phyloP scores from a whole-genome alignment of 1,140 invertebrate species.

The Drosophila sechellia region DNA sequence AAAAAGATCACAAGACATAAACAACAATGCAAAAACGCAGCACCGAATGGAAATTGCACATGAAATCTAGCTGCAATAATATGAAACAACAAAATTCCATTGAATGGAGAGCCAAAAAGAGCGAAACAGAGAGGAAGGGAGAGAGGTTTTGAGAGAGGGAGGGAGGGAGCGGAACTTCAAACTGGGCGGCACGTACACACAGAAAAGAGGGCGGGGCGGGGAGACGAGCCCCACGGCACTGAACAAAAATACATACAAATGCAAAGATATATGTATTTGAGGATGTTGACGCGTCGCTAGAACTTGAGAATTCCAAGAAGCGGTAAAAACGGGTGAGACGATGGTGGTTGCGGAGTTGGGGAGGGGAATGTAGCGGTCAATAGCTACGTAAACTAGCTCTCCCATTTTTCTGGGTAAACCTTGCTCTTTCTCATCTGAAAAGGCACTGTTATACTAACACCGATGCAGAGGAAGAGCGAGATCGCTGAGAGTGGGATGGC shows the following conservation, averaged over 20 bases:
- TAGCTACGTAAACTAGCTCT: conserved; percentile 38
- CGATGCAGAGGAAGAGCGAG: not conserved
- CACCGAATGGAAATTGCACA: conserved; percentile 12
- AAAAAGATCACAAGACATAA: conserved; percentile 6
- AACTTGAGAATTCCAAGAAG: conserved; percentile 32
- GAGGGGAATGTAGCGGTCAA: conserved; percentile 5
- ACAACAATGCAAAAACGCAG: conserved; percentile 2
- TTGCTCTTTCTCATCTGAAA: conserved; percentile 20
- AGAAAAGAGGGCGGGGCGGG: conserved; percentile 16
- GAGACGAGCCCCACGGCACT: conserved; percentile 70
- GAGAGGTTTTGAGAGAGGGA: not conserved
- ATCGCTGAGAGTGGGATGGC: conserved; percentile 4
- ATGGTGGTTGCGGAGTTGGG: not conserved
- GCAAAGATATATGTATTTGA: conserved; percentile 7
- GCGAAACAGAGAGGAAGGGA: not conserved
- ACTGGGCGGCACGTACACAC: conserved; percentile 32
- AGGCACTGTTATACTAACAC: conserved; percentile 46
- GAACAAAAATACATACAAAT: conserved; percentile 17
- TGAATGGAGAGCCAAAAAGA: conserved; percentile 22
- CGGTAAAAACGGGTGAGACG: not conserved
- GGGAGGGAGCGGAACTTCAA: conserved; percentile 20
- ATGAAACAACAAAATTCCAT: conserved; percentile 55
- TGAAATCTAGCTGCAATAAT: conserved; percentile 21
- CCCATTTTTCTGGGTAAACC: conserved; percentile 17
- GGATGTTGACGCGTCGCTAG: conserved; percentile 38